Evolutionary conservation across 2,888 invertebrate genomes (phyloP).

Genomic region (Psococerastis gibbosa): DNA sequence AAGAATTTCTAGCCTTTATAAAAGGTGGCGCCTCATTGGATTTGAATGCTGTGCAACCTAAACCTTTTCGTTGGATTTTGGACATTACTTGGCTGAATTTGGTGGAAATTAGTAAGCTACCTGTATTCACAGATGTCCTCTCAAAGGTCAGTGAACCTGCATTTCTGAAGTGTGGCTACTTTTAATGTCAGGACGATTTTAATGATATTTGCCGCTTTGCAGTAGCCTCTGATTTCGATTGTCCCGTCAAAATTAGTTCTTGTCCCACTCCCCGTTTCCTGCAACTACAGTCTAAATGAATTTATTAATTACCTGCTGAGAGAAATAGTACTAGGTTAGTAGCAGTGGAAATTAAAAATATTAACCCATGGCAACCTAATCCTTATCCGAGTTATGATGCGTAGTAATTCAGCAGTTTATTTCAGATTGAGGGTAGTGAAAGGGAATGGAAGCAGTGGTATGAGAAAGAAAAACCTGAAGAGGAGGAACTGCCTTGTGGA

Average conservation of each 20-base stretch:
- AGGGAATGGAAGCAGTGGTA: slow-evolving; percentile 81
- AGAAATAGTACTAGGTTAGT: background rate
- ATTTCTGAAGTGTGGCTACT: too few relatives aligned
- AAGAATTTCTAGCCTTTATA: slow-evolving; percentile 87
- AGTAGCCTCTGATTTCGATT: too few relatives aligned
- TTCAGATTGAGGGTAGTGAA: slow-evolving; percentile 59
- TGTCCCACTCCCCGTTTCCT: too few relatives aligned
- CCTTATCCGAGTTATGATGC: too few relatives aligned
- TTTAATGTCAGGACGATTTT: too few relatives aligned
- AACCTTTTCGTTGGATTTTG: slow-evolving; percentile 86
- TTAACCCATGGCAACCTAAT: too few relatives aligned
- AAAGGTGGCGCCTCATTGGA: slow-evolving; percentile 89
- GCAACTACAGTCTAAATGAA: too few relatives aligned
- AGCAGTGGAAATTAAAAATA: too few relatives aligned
- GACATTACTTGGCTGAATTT: slow-evolving; percentile 93
- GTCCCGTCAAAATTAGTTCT: too few relatives aligned
- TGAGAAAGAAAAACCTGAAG: slow-evolving; percentile 83
- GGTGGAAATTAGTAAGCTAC: slow-evolving; percentile 76
- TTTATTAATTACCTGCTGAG: too few relatives aligned
- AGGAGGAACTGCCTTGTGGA: slow-evolving; percentile 70
- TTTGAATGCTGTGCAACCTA: slow-evolving; percentile 77
- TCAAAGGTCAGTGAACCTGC: slow-evolving; percentile 43
- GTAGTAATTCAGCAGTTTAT: background rate
- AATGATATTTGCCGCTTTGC: too few relatives aligned
- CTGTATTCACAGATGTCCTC: slow-evolving; percentile 59